A percentile compares a stretch with the other conserved stretches of the same genome.
Conservation (phyloP, 2,888 invertebrate genomes). For the Pammene fasciana region DNA sequence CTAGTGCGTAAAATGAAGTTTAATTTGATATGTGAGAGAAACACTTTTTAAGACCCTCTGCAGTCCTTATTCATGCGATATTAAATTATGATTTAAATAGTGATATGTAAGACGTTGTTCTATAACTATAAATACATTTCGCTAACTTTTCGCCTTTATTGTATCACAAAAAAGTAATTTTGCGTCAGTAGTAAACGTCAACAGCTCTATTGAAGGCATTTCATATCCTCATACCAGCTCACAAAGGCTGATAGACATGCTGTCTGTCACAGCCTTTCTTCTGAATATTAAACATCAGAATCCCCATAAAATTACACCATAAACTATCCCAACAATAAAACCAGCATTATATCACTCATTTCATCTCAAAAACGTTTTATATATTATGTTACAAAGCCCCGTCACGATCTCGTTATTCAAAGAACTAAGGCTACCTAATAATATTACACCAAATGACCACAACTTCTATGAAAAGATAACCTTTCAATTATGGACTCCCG, state of each 20-base stretch:
- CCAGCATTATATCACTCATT: conserved; percentile 18
- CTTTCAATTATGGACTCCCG: conserved; percentile 74
- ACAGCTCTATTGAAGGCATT: background rate
- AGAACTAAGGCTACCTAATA: conserved; percentile 61
- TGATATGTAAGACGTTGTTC: too few species aligned
- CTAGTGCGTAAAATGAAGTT: too few species aligned
- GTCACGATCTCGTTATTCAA: conserved; percentile 70
- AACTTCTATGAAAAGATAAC: conserved; percentile 79
- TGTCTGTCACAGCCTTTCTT: conserved; percentile 2
- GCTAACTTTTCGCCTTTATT: too few species aligned
- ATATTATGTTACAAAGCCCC: conserved; percentile 35
- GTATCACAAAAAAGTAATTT: too few species aligned
- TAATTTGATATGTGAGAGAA: too few species aligned
- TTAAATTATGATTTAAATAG: too few species aligned
- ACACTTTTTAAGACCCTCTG: too few species aligned
- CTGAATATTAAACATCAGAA: conserved; percentile 19
- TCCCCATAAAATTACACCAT: conserved; percentile 12
- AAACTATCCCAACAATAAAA: conserved; percentile 29
- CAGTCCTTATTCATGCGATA: too few species aligned
- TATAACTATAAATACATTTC: too few species aligned
- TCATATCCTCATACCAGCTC: conserved; percentile 1
- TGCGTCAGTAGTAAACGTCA: background rate
- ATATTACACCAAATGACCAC: conserved; percentile 71
- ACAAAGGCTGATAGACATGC: conserved; percentile 5
- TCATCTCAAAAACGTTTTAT: conserved; percentile 26